phyloP scores from a whole-genome alignment of 2,113 vertebrate genomes.

The Hystrix cristata region DNA sequence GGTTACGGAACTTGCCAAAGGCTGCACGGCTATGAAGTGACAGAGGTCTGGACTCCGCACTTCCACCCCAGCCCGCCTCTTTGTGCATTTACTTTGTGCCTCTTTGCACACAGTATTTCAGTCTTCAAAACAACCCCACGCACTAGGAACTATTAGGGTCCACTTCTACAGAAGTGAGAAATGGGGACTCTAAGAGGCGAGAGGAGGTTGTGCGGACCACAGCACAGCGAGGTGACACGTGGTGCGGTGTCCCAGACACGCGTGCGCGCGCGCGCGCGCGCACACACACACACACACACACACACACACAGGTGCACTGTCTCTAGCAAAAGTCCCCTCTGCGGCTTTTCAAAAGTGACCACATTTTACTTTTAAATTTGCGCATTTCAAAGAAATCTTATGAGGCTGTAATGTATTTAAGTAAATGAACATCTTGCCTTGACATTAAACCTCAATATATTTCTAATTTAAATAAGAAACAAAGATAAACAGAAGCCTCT shows the following conservation, averaged over 20 bases:
- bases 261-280: no score
- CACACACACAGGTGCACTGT: fast-evolving
- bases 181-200: not conserved
- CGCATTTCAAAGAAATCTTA: not conserved
- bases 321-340: not conserved
- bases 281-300: fast-evolving
- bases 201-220: no score
- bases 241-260: fast-evolving
- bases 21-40: not conserved
- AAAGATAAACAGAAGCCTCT: not conserved
- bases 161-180: not conserved
- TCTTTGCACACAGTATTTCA: not conserved
- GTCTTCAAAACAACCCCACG: not conserved
- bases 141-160: not conserved
- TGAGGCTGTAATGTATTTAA: not conserved
- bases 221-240: fast-evolving
- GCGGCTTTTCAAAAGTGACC: not conserved
- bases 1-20: not conserved
- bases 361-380: not conserved
- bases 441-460: not conserved
- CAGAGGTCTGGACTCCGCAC: not conserved
- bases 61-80: not conserved
- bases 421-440: not conserved
- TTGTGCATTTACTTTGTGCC: no score
- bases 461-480: slow-evolving; percentile 7